These are phyloP conservation scores for Rotaria sp. DNA, from an alignment of 2,888 invertebrate species.

Conservation along the genomic window DNA sequence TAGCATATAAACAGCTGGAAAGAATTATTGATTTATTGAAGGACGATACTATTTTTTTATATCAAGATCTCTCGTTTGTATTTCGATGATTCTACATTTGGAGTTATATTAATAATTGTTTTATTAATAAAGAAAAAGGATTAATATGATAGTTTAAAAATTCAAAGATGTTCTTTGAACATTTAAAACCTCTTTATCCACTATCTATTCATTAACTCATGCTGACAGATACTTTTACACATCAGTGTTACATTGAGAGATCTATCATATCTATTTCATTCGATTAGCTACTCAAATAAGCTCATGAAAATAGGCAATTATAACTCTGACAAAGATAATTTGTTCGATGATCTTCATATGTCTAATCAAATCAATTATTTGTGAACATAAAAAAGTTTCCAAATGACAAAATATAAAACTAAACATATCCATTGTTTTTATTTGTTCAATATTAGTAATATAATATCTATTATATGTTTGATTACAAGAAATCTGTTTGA, in stretches of 20 bases:
- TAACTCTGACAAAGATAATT: neutral
- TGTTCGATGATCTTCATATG: neutral
- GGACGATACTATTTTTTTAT: neutral
- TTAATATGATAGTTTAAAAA: too few relatives aligned
- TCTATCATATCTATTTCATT: too few relatives aligned
- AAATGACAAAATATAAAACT: too few relatives aligned
- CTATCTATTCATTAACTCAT: too few relatives aligned
- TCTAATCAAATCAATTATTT: neutral
- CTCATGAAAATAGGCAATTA: neutral
- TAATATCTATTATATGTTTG: neutral
- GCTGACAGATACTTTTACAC: too few relatives aligned
- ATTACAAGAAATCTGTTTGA: neutral
- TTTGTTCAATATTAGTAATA: too few relatives aligned
- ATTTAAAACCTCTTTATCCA: too few relatives aligned
- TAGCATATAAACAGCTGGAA: neutral
- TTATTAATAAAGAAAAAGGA: neutral
- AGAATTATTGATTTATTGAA: neutral
- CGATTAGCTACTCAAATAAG: neutral
- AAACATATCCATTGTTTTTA: too few relatives aligned
- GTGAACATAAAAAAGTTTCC: too few relatives aligned
- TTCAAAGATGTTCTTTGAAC: too few relatives aligned
- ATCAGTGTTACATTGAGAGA: too few relatives aligned
- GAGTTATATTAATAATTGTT: neutral
- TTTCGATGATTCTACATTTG: neutral
- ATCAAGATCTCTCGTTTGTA: too few relatives aligned